Conservation (phyloP, 2,797 vertebrate genomes). For the Ctenopoma kingsleyae region DNA sequence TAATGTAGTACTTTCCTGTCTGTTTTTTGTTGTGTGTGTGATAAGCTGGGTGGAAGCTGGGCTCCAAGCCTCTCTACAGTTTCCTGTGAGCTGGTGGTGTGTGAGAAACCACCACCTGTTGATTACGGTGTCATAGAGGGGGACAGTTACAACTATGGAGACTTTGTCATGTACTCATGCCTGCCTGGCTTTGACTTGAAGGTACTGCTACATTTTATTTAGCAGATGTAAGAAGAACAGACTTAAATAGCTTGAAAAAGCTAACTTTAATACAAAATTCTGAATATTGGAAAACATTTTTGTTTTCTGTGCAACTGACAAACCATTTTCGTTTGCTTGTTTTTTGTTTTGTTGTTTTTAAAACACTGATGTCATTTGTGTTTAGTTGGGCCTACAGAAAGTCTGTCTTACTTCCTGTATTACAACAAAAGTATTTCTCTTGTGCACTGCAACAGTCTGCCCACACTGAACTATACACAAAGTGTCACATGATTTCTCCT, state of each 20-base stretch:
- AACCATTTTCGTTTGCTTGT: not conserved
- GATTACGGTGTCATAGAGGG: slow-evolving; percentile 87
- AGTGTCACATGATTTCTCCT: slow-evolving; percentile 63
- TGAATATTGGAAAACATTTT: not conserved
- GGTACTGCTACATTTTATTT: slow-evolving; percentile 76
- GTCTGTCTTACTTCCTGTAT: not conserved
- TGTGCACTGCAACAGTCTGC: not conserved
- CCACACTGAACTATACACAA: slow-evolving; percentile 14
- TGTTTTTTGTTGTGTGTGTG: slow-evolving; percentile 25
- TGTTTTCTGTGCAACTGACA: not conserved
- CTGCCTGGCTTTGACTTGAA: slow-evolving; percentile 91
- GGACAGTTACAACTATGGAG: slow-evolving; percentile 87
- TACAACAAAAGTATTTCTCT: not conserved
- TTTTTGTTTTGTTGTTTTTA: not conserved
- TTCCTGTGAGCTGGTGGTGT: slow-evolving; percentile 88
- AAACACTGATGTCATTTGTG: not conserved
- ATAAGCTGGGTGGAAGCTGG: slow-evolving; percentile 90
- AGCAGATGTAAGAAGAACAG: not conserved
- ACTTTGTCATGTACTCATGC: slow-evolving; percentile 88
- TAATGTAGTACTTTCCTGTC: not conserved
- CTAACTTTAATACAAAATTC: not conserved
- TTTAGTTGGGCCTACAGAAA: not conserved
- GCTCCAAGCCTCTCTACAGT: slow-evolving; percentile 86
- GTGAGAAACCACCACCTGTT: slow-evolving; percentile 86
- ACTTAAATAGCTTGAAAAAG: too few species aligned